Conservation (phyloP, 1,140 invertebrate genomes). For the Chironomus striatipennis region DNA sequence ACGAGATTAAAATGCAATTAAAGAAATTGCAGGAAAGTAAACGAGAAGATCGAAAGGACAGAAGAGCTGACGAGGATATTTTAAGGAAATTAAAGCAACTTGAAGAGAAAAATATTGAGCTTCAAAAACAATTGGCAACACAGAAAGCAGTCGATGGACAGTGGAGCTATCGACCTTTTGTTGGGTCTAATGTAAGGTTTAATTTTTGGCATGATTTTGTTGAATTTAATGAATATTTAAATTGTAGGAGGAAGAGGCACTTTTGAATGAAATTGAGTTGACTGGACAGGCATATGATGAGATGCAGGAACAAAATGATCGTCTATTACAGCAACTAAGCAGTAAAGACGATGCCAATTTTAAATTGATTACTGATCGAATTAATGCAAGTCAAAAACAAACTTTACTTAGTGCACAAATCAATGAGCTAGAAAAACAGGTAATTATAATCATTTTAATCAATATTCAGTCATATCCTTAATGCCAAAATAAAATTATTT, state of each 20-base stretch:
- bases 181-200: slow-evolving; percentile 47
- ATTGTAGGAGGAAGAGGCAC: slow-evolving; percentile 84
- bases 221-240: neutral
- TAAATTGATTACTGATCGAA: slow-evolving; percentile 96
- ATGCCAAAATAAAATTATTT: neutral
- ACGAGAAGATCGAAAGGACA: slow-evolving; percentile 74
- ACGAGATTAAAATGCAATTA: slow-evolving; percentile 75
- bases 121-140: slow-evolving; percentile 71
- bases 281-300: slow-evolving; percentile 99
- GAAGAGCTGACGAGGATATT: slow-evolving; percentile 91
- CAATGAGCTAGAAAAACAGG: slow-evolving; percentile 80
- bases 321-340: slow-evolving; percentile 88
- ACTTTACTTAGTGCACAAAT: slow-evolving; percentile 92
- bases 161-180: slow-evolving; percentile 50
- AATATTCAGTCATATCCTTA: neutral
- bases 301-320: slow-evolving; percentile 97
- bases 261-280: slow-evolving; percentile 98
- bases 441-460: slow-evolving; percentile 35
- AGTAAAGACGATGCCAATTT: slow-evolving; percentile 99
- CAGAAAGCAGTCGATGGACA: slow-evolving; percentile 69
- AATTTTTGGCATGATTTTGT: neutral
- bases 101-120: slow-evolving; percentile 80
- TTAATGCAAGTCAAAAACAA: slow-evolving; percentile 94
- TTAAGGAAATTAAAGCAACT: slow-evolving; percentile 89
- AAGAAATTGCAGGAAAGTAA: slow-evolving; percentile 86